These are phyloP conservation scores for Pica pica DNA, from an alignment of 2,113 vertebrate species.

Conservation along the genomic window DNA sequence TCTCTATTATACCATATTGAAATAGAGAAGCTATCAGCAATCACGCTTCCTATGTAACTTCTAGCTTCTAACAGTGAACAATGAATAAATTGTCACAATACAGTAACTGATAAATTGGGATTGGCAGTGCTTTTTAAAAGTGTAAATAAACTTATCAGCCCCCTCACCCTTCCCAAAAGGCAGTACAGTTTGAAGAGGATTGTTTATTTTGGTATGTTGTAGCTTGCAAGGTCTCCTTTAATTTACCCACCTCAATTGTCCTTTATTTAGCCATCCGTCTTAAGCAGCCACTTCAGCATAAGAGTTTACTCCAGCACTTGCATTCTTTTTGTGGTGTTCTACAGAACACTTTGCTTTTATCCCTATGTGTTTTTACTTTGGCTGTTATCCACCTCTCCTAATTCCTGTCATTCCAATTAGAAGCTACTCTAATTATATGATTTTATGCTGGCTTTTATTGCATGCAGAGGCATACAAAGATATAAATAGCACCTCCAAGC, in stretches of 20 bases:
- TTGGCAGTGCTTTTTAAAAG: conserved; percentile 78
- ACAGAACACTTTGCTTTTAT: conserved; percentile 4
- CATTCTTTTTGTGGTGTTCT: not conserved
- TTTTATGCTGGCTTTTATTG: conserved; percentile 46
- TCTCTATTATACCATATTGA: conserved; percentile 86
- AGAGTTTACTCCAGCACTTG: conserved; percentile 7
- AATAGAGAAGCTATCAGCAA: conserved; percentile 84
- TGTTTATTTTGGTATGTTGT: conserved; percentile 21
- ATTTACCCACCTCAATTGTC: conserved; percentile 25
- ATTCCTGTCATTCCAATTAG: conserved; percentile 42
- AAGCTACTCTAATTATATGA: conserved; percentile 11
- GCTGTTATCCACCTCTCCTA: conserved; percentile 13
- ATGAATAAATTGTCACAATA: conserved; percentile 85
- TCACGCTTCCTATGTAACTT: conserved; percentile 83
- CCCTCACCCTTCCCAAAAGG: conserved; percentile 55
- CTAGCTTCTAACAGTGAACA: conserved; percentile 80
- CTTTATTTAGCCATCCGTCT: conserved; percentile 51
- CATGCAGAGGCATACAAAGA: conserved; percentile 23
- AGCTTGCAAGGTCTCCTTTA: conserved; percentile 48
- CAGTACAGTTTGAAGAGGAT: conserved; percentile 57
- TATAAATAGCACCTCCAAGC: conserved; percentile 45
- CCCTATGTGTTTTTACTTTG: not conserved
- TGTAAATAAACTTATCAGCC: conserved; percentile 80
- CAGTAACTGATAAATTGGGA: conserved; percentile 84
- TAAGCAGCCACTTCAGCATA: conserved; percentile 32